Evolutionary conservation across 2,797 vertebrate genomes (phyloP).

Genomic region (Miichthys miiuy): DNA sequence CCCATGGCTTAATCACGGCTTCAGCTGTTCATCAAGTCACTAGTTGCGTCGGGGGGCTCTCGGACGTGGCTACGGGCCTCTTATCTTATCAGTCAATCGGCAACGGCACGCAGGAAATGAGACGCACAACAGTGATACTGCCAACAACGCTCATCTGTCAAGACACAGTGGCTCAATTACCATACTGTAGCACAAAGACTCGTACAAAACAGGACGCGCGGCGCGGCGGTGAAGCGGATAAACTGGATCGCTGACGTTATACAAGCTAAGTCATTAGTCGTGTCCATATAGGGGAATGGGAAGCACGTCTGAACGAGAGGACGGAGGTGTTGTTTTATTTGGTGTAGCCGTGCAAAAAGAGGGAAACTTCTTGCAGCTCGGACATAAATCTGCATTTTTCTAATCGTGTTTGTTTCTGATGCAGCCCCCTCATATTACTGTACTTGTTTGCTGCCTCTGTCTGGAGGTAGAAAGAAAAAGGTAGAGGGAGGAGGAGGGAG

Average conservation of each 20-base stretch:
- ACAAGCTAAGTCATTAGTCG: slow-evolving; percentile 62
- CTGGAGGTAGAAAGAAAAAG: slow-evolving; percentile 36
- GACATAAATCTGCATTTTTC: slow-evolving; percentile 60
- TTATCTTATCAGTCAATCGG: slow-evolving; percentile 72
- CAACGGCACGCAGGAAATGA: slow-evolving; percentile 66
- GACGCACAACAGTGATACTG: slow-evolving; percentile 55
- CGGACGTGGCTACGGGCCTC: slow-evolving; percentile 23
- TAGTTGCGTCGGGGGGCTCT: slow-evolving; percentile 23
- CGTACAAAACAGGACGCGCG: slow-evolving; percentile 22
- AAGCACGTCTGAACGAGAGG: slow-evolving; percentile 1
- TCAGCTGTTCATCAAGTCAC: slow-evolving; percentile 59
- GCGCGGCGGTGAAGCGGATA: slow-evolving; percentile 29
- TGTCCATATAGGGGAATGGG: slow-evolving; percentile 33
- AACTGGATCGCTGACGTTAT: slow-evolving; percentile 50
- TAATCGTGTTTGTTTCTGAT: slow-evolving; percentile 65
- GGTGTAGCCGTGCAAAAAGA: slow-evolving; percentile 31
- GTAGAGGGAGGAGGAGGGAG: background rate
- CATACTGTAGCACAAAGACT: slow-evolving; percentile 42
- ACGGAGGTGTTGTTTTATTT: slow-evolving; percentile 42
- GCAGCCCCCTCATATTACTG: slow-evolving; percentile 51
- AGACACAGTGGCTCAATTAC: slow-evolving; percentile 60
- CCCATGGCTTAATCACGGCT: slow-evolving; percentile 37
- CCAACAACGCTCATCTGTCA: slow-evolving; percentile 68
- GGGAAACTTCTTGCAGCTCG: slow-evolving; percentile 45
- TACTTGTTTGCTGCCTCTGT: slow-evolving; percentile 42